These are phyloP conservation scores for Drosophila mimetica DNA, from an alignment of 2,888 invertebrate species.

Conservation along the genomic window DNA sequence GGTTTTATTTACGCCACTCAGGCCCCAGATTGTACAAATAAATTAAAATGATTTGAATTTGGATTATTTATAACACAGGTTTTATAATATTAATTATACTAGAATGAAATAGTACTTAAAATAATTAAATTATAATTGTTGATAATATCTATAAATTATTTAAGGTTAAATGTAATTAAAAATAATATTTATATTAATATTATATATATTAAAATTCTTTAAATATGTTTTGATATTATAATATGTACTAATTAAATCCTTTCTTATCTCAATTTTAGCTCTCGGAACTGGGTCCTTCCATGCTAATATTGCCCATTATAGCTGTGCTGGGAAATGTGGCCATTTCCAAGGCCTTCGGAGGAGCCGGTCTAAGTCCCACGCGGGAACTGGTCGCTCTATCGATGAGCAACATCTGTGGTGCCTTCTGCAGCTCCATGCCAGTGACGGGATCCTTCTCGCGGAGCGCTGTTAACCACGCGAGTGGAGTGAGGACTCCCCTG, in stretches of 20 bases:
- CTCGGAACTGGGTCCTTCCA: slow-evolving; percentile 92
- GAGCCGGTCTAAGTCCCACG: slow-evolving; percentile 93
- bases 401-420: slow-evolving; percentile 92
- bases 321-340: slow-evolving; percentile 97
- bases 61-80: background rate
- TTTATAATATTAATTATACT: background rate
- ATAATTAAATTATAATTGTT: no score
- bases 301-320: slow-evolving; percentile 94
- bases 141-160: no score
- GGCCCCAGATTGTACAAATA: background rate
- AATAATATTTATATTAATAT: no score
- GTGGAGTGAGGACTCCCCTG: slow-evolving; percentile 95
- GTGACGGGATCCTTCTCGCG: slow-evolving; percentile 95
- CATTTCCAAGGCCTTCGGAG: slow-evolving; percentile 96
- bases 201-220: no score
- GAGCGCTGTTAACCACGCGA: slow-evolving; percentile 97
- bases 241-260: no score
- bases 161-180: no score
- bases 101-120: no score
- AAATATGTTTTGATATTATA: no score
- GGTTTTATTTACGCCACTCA: background rate
- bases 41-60: background rate
- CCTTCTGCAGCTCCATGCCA: slow-evolving; percentile 95
- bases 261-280: slow-evolving; percentile 83
- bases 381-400: slow-evolving; percentile 95